phyloP scores from a whole-genome alignment of 2,888 invertebrate species.

The Petrolisthes manimaculis region DNA sequence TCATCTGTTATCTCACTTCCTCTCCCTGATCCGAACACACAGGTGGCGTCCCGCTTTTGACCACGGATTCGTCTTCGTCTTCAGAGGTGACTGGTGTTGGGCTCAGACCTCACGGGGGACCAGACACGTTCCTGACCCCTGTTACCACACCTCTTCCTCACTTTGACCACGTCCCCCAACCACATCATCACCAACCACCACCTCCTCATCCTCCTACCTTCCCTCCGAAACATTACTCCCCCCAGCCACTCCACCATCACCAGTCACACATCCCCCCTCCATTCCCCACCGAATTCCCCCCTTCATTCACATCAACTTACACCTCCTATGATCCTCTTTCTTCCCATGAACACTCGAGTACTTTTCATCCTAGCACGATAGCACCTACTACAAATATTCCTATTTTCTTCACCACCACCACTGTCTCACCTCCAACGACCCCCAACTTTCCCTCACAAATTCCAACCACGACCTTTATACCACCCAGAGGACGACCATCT shows the following conservation, averaged over 20 bases:
- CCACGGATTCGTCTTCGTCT: conserved; percentile 12
- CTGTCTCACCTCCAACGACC: conserved; percentile 2
- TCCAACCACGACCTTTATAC: conserved; percentile 5
- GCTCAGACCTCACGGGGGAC: conserved; percentile 42
- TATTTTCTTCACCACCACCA: not conserved
- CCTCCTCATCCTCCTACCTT: not conserved
- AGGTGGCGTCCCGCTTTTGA: not conserved
- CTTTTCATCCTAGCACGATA: too few relatives aligned
- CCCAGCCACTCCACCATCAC: not conserved
- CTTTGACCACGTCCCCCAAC: not conserved
- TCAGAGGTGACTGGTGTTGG: conserved; percentile 36
- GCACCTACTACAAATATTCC: not conserved
- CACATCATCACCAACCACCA: not conserved
- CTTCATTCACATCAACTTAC: conserved; percentile 14
- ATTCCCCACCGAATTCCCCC: not conserved
- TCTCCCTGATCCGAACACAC: not conserved
- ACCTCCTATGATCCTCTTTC: not conserved
- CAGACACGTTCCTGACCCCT: conserved; percentile 30
- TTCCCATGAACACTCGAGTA: not conserved
- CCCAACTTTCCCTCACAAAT: not conserved
- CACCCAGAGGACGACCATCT: conserved; percentile 8
- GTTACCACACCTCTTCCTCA: conserved; percentile 19
- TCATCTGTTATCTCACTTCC: not conserved
- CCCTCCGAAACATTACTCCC: not conserved
- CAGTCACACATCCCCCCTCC: not conserved